These are phyloP conservation scores for Orchestes rusci DNA, from an alignment of 2,888 invertebrate species.

Conservation along the genomic window DNA sequence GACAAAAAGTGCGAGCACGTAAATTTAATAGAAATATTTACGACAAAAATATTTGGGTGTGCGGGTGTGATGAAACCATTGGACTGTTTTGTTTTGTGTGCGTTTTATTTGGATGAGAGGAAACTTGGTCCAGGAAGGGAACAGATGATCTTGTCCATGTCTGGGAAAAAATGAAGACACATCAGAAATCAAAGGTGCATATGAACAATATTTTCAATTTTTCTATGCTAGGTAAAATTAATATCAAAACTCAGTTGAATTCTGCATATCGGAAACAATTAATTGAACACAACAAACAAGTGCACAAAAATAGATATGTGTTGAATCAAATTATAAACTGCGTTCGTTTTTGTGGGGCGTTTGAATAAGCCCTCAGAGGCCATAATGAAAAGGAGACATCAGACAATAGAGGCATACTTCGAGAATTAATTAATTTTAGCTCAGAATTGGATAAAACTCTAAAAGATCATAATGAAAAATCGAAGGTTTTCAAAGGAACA, in stretches of 20 bases:
- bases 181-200: constrained; percentile 15
- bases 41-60: constrained; percentile 19
- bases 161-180: constrained; percentile 20
- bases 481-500: constrained; percentile 29
- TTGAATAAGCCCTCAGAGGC: constrained; percentile 19
- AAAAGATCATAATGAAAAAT: constrained; percentile 28
- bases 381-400: constrained; percentile 27
- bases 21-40: constrained; percentile 18
- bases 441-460: constrained; percentile 29
- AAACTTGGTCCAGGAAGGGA: constrained; percentile 19
- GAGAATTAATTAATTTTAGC: constrained; percentile 32
- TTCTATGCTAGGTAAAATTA: constrained; percentile 13
- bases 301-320: constrained; percentile 16
- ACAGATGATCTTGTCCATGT: constrained; percentile 20
- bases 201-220: constrained; percentile 18
- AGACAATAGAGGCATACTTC: constrained; percentile 19
- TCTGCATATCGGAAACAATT: constrained; percentile 6
- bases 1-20: constrained; percentile 9
- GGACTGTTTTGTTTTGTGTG: constrained; percentile 24
- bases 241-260: constrained; percentile 15
- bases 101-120: constrained; percentile 21
- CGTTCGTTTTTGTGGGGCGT: constrained; percentile 19
- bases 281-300: constrained; percentile 15
- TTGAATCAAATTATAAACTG: constrained; percentile 17
- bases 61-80: constrained; percentile 19